phyloP scores from a whole-genome alignment of 2,888 invertebrate species.

The Meteorus colon region DNA sequence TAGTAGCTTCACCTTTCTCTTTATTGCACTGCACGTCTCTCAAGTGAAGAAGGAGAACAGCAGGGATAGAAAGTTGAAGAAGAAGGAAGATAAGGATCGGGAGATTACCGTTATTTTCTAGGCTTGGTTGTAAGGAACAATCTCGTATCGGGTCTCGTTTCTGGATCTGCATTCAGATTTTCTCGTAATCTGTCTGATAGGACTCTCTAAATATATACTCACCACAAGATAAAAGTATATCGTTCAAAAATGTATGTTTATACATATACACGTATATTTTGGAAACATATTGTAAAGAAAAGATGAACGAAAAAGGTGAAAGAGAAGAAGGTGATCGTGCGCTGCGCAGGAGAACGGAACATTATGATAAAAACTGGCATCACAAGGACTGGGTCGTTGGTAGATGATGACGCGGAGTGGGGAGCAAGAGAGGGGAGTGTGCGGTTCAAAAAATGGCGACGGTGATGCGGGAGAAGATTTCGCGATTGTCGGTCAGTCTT shows the following conservation, averaged over 20 bases:
- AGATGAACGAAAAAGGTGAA: slow-evolving; percentile 23
- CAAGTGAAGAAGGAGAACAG: slow-evolving; percentile 5
- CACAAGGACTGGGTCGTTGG: slow-evolving; percentile 34
- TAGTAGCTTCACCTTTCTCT: slow-evolving; percentile 8
- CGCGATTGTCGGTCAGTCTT: slow-evolving; percentile 58
- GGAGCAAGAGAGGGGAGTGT: slow-evolving; percentile 34
- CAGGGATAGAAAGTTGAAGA: slow-evolving; percentile 12
- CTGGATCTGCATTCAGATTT: slow-evolving; percentile 25
- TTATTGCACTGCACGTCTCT: background rate
- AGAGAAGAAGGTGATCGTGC: slow-evolving; percentile 40
- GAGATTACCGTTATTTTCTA: slow-evolving; percentile 38
- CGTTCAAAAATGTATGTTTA: background rate
- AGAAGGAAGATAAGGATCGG: slow-evolving; percentile 11
- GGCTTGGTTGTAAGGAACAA: slow-evolving; percentile 31
- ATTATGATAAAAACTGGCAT: slow-evolving; percentile 37
- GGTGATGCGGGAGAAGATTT: slow-evolving; percentile 41
- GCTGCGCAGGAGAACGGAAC: slow-evolving; percentile 40
- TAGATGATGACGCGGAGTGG: slow-evolving; percentile 36
- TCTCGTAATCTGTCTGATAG: background rate
- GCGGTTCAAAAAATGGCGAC: slow-evolving; percentile 45
- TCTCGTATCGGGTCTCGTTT: slow-evolving; percentile 32
- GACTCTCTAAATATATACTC: background rate
- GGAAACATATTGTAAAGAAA: background rate
- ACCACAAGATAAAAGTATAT: background rate
- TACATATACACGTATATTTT: background rate